These are phyloP conservation scores for Tethya wilhelma DNA, from an alignment of 37 sponge, comb jelly and placozoan genomes.

Conservation along the genomic window DNA sequence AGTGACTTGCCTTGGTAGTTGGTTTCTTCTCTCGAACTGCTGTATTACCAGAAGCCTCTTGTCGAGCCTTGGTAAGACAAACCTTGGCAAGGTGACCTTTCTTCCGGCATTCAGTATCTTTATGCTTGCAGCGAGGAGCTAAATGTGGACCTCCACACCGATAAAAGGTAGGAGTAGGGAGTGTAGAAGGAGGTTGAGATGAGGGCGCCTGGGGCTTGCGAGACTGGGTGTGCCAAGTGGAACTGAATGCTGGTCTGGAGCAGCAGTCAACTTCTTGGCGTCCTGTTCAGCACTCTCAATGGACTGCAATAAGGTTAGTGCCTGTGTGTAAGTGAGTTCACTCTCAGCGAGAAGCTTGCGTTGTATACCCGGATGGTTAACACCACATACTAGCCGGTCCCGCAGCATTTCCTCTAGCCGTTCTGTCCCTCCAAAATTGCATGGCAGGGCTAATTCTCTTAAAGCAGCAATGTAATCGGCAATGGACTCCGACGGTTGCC, in stretches of 20 bases:
- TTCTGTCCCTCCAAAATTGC: slow-evolving; percentile 11
- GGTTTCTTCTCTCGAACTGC: background rate
- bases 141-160: slow-evolving; percentile 28
- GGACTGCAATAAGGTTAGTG: slow-evolving; percentile 5
- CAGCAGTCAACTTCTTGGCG: background rate
- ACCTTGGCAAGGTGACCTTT: slow-evolving; percentile 30
- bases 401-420: slow-evolving; percentile 25
- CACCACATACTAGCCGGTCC: slow-evolving; percentile 29
- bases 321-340: slow-evolving; percentile 15
- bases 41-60: background rate
- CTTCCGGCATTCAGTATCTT: slow-evolving; percentile 10
- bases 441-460: slow-evolving; percentile 10
- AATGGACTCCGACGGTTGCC: slow-evolving; percentile 12
- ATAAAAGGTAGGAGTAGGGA: background rate
- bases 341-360: slow-evolving; percentile 17
- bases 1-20: slow-evolving; percentile 1
- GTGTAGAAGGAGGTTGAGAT: background rate
- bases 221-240: background rate
- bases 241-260: background rate
- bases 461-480: slow-evolving; percentile 22
- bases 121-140: slow-evolving; percentile 6
- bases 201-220: background rate
- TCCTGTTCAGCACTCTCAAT: slow-evolving; percentile 25
- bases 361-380: slow-evolving; percentile 13
- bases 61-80: slow-evolving; percentile 1